Evolutionary conservation across 1,140 invertebrate genomes (phyloP).

Genomic region (Trichonephila clavata): DNA sequence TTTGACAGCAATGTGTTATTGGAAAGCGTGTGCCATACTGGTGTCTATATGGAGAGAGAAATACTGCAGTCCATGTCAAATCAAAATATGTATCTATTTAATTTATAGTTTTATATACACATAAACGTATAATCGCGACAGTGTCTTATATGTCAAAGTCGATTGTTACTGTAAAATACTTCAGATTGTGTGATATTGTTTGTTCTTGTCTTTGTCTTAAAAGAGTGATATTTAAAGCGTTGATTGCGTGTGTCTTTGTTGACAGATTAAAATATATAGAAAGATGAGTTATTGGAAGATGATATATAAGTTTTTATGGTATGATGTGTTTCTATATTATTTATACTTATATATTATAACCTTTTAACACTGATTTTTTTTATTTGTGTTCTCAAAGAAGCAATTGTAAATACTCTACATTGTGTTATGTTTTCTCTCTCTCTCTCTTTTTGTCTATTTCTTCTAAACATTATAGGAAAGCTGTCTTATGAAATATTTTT

Average conservation of each 20-base stretch:
- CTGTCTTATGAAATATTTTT: too few relatives aligned
- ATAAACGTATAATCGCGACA: not conserved
- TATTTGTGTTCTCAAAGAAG: too few relatives aligned
- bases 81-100: not conserved
- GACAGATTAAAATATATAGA: too few relatives aligned
- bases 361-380: too few relatives aligned
- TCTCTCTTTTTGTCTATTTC: too few relatives aligned
- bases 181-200: slow-evolving; percentile 1
- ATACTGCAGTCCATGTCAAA: slow-evolving; percentile 5
- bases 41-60: not conserved
- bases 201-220: not conserved
- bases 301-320: too few relatives aligned
- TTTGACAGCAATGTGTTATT: not conserved
- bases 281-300: too few relatives aligned
- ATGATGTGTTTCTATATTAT: too few relatives aligned
- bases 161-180: not conserved
- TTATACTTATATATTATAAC: too few relatives aligned
- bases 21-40: not conserved
- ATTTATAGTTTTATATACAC: slow-evolving; percentile 40
- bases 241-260: not conserved
- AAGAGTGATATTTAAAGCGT: not conserved
- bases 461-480: too few relatives aligned
- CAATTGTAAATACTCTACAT: too few relatives aligned
- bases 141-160: not conserved
- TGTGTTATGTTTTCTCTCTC: too few relatives aligned